Evolutionary conservation across 2,888 invertebrate species (phyloP), one percentile per base, ranked within the genome.

Genomic region (Catocala fraxini): DNA sequence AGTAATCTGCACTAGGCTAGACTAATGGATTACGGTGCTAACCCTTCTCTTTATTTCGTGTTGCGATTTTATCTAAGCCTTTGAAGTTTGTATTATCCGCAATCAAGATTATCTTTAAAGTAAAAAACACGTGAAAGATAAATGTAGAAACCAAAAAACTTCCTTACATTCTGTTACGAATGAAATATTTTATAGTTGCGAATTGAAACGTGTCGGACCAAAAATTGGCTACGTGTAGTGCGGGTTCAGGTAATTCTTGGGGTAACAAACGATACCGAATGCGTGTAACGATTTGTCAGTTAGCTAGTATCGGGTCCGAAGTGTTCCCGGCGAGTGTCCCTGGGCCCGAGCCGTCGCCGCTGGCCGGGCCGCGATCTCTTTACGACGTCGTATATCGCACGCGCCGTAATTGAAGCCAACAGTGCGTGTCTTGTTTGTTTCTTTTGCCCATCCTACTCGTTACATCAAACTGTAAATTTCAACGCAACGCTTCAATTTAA

Each of bases 401-500:
- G 71, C 64, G 70, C 71, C 57, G 79, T 87, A 85, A 86, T 85
- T 85, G 84, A 82, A 82, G 58, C 71, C 83, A 87, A 70, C 86
- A 81, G 83, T 74, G 84, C 88, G 82, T 85, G 80, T 71, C 81
- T 78, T 82, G 78, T 82, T 83, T 83, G 76, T 81, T 83, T 81
- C 81, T 85, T 80, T 66, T 73, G 72, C 77, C 74, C 72, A 76
- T 75, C 73, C 75, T 75, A 79, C 79, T 83, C 76, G 83, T 83
- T 82, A 80, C 75, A 64, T 77, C 75, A 64, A 83, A 82, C 85
- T 78, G 80, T 83, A 83, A 76, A 82, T 79, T 79, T 79, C 73
- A 74, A 75, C 73, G 68, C 75, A 75, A 68, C 70, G 71, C 65
- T 66, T 68, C 71, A 61, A 63, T 73, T 70, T 76, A 61, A 70